Conservation (phyloP, 2,113 vertebrate species). For the Chauna torquata region DNA sequence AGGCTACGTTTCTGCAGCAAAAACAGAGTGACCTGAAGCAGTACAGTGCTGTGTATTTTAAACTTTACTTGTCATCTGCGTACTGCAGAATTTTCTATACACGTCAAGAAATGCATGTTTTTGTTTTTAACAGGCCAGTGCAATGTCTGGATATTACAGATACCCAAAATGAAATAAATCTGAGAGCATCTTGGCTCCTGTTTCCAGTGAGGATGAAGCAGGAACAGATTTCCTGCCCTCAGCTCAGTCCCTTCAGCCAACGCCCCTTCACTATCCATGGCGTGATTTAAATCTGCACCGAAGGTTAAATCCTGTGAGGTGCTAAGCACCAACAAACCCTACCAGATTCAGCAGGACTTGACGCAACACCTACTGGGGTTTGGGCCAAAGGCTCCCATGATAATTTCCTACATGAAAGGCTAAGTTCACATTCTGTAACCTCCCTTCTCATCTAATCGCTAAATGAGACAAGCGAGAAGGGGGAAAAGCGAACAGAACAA, state of each 20-base stretch:
- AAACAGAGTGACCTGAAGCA: background rate
- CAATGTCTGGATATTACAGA: background rate
- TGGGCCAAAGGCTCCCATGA: background rate
- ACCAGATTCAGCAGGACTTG: background rate
- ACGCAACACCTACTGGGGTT: background rate
- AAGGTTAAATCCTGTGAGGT: background rate
- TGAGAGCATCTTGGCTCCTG: background rate
- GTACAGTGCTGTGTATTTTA: background rate
- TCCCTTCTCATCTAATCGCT: constrained; percentile 17
- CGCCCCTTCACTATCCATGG: background rate
- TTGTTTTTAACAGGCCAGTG: background rate
- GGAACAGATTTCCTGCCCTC: background rate
- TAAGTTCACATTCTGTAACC: background rate
- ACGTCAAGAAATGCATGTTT: background rate
- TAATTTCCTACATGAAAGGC: background rate
- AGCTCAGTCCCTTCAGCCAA: background rate
- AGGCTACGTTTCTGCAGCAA: background rate
- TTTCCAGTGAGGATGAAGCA: background rate
- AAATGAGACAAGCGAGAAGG: background rate
- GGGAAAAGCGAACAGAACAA: background rate
- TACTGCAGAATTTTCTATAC: background rate
- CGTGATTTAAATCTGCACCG: background rate
- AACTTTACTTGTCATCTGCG: background rate
- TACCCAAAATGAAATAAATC: background rate
- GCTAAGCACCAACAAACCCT: background rate